These are phyloP conservation scores for Saturnia pavonia DNA, from an alignment of 2,888 invertebrate species.

Conservation along the genomic window DNA sequence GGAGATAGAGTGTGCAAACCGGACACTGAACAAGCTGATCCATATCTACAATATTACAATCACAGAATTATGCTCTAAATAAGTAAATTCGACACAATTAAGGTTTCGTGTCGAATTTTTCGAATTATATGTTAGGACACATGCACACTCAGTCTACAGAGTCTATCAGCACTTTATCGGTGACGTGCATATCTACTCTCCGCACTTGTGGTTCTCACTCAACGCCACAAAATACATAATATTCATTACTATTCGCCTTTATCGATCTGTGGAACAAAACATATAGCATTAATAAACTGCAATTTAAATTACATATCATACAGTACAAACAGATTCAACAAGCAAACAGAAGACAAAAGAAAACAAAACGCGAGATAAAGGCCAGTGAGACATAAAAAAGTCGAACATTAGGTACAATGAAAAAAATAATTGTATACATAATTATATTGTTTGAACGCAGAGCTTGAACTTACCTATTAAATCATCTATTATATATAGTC, in stretches of 20 bases:
- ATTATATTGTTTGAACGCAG: constrained; percentile 40
- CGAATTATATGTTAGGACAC: constrained; percentile 29
- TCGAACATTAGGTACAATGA: constrained; percentile 63
- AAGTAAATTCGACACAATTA: constrained; percentile 11
- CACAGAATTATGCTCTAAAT: constrained; percentile 33
- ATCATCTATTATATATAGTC: constrained; percentile 66
- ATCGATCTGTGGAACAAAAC: constrained; percentile 79
- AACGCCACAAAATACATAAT: constrained; percentile 66
- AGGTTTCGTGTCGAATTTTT: not conserved
- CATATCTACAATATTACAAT: constrained; percentile 54
- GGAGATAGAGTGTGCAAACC: constrained; percentile 91
- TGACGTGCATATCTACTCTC: constrained; percentile 72
- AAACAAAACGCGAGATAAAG: constrained; percentile 80
- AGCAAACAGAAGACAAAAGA: constrained; percentile 76
- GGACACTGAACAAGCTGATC: constrained; percentile 85
- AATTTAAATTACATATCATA: constrained; percentile 52
- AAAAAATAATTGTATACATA: constrained; percentile 49
- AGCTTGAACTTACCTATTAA: constrained; percentile 57
- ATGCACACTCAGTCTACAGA: constrained; percentile 57
- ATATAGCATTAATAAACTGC: constrained; percentile 60
- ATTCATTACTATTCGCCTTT: constrained; percentile 67
- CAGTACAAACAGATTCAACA: constrained; percentile 67
- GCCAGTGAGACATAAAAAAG: constrained; percentile 80
- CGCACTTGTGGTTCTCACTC: constrained; percentile 62
- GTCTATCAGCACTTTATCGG: constrained; percentile 60